Percentiles rank a stretch among this genome's conserved stretches.
Conservation (phyloP, 2,888 invertebrate genomes). For the Ophioninae sp. region DNA sequence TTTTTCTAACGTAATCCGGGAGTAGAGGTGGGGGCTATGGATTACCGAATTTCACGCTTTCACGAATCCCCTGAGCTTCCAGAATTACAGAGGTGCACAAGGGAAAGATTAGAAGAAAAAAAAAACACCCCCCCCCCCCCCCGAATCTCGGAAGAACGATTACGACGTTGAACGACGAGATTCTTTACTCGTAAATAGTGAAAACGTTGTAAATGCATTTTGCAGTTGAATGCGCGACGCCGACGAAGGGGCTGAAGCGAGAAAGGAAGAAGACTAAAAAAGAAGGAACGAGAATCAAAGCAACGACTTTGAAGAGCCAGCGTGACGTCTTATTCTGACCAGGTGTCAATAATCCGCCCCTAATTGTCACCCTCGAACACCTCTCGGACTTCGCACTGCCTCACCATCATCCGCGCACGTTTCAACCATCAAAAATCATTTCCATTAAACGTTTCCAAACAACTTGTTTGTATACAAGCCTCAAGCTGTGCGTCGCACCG, state of each 20-base stretch:
- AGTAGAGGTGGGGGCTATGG: slow-evolving; percentile 15
- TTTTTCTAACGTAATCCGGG: slow-evolving; percentile 14
- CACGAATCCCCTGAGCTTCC: slow-evolving; percentile 52
- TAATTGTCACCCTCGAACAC: slow-evolving; percentile 75
- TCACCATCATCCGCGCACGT: slow-evolving; percentile 40
- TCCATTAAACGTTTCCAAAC: slow-evolving; percentile 78
- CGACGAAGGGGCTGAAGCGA: slow-evolving; percentile 23
- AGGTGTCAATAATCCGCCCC: slow-evolving; percentile 80
- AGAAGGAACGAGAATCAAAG: slow-evolving; percentile 50
- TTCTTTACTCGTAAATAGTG: slow-evolving; percentile 31
- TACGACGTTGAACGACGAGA: slow-evolving; percentile 44
- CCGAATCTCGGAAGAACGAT: slow-evolving; percentile 77
- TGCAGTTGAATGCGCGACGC: slow-evolving; percentile 9
- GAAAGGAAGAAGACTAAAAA: too few species aligned
- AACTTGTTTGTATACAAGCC: slow-evolving; percentile 79
- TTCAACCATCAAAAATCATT: slow-evolving; percentile 70
- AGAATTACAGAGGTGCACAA: slow-evolving; percentile 35
- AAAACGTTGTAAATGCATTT: slow-evolving; percentile 16
- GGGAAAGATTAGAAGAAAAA: slow-evolving; percentile 61
- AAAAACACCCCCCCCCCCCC: slow-evolving; percentile 51
- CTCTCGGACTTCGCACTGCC: slow-evolving; percentile 1
- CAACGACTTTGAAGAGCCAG: slow-evolving; percentile 74
- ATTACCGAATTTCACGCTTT: slow-evolving; percentile 68
- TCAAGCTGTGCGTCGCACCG: slow-evolving; percentile 64
- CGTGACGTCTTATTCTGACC: slow-evolving; percentile 73